These are phyloP conservation scores for Malachius bipustulatus DNA, from an alignment of 2,888 invertebrate genomes.

Conservation along the genomic window DNA sequence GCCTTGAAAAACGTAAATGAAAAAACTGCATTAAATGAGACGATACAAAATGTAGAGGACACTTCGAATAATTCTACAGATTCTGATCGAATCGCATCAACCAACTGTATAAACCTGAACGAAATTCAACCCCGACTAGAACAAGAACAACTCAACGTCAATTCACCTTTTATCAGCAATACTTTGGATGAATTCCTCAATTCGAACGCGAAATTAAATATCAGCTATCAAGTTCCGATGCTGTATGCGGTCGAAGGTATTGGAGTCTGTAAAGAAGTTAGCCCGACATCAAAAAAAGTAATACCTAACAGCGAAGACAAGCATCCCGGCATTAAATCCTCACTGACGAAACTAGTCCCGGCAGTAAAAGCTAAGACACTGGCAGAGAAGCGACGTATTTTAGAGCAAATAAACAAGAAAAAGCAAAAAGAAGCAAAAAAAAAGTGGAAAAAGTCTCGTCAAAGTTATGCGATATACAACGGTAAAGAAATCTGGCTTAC, in stretches of 20 bases:
- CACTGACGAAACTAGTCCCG: not conserved
- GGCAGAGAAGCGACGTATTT: slow-evolving; percentile 40
- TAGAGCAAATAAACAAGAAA: slow-evolving; percentile 27
- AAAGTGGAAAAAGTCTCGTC: not conserved
- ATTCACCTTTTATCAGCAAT: slow-evolving; percentile 39
- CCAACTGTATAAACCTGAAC: too few species aligned
- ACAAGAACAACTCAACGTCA: slow-evolving; percentile 11
- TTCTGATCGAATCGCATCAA: not conserved
- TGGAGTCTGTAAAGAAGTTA: slow-evolving; percentile 7
- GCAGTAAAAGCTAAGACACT: slow-evolving; percentile 39
- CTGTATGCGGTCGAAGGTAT: slow-evolving; percentile 29
- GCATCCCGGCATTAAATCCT: not conserved
- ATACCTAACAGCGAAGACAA: not conserved
- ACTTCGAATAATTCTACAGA: slow-evolving; percentile 5
- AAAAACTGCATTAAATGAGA: slow-evolving; percentile 4
- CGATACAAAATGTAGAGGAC: slow-evolving; percentile 6
- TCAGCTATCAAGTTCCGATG: slow-evolving; percentile 35
- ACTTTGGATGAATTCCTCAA: slow-evolving; percentile 41
- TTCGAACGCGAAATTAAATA: slow-evolving; percentile 37
- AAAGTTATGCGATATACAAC: slow-evolving; percentile 22
- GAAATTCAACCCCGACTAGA: too few species aligned
- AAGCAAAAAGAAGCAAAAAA: not conserved
- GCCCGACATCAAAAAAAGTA: not conserved
- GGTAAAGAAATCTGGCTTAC: slow-evolving; percentile 23
- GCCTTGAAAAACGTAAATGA: slow-evolving; percentile 8